Conservation (phyloP, 2,113 vertebrate genomes). For the Sciurus niger region DNA sequence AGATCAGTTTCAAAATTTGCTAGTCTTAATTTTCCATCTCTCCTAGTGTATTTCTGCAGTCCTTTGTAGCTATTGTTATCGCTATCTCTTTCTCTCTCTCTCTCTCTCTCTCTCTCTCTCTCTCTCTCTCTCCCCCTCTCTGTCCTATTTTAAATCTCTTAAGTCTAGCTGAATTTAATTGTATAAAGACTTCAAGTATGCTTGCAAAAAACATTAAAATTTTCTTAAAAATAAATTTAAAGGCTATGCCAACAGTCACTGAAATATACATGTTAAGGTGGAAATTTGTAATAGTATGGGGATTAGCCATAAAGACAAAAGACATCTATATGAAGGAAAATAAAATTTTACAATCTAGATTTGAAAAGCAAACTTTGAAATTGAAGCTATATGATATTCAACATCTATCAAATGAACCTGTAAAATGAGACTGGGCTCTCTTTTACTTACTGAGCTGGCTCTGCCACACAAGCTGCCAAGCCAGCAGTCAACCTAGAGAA, state of each 20-base stretch:
- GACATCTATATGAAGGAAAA: slow-evolving; percentile 66
- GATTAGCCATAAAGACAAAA: slow-evolving; percentile 44
- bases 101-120: rapidly evolving
- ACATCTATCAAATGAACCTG: background rate
- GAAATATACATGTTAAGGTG: slow-evolving; percentile 65
- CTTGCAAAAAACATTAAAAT: slow-evolving; percentile 76
- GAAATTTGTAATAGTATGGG: slow-evolving; percentile 59
- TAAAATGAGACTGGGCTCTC: background rate
- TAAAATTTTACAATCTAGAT: background rate
- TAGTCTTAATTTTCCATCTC: slow-evolving; percentile 59
- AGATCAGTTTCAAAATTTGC: slow-evolving; percentile 73
- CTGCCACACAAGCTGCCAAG: background rate
- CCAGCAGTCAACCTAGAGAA: background rate
- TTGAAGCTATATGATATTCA: background rate
- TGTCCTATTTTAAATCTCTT: background rate
- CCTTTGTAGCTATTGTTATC: slow-evolving; percentile 68
- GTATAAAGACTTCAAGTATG: slow-evolving; percentile 30
- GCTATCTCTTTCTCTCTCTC: background rate
- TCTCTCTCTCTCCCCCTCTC: rapidly evolving
- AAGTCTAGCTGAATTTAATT: background rate
- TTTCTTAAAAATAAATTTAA: slow-evolving; percentile 59
- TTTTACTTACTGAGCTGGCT: background rate
- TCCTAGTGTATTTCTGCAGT: slow-evolving; percentile 73
- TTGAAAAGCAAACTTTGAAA: slow-evolving; percentile 51
- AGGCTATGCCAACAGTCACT: slow-evolving; percentile 39